phyloP scores from a whole-genome alignment of 2,888 invertebrate genomes.

The Erebia palarica region DNA sequence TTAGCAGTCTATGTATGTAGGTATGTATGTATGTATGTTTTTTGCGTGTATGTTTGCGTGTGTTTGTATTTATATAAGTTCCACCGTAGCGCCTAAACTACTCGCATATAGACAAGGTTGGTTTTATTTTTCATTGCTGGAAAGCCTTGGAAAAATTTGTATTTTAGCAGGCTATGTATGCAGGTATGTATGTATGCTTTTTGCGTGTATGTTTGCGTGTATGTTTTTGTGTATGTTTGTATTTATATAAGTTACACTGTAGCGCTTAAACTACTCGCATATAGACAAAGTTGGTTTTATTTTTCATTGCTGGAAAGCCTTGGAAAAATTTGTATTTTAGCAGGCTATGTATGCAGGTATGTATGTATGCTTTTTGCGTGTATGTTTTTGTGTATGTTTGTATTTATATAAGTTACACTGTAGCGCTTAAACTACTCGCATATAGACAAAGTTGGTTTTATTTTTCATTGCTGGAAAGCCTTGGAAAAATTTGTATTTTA shows the following conservation, averaged over 20 bases:
- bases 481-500: not conserved
- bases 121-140: constrained; percentile 17
- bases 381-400: no score
- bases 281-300: constrained; percentile 29
- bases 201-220: no score
- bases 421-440: not conserved
- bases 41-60: no score
- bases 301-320: not conserved
- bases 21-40: not conserved
- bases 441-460: constrained; percentile 26
- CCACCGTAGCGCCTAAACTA: no score
- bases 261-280: not conserved
- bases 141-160: not conserved
- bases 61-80: no score
- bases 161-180: not conserved
- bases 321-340: not conserved
- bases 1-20: not conserved
- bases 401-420: no score
- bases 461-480: not conserved
- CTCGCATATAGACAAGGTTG: constrained; percentile 18
- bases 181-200: no score
- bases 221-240: not conserved
- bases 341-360: not conserved
- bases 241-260: no score
- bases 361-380: not conserved